Base-by-base conservation (phyloP, 2,888 invertebrate species). In the Drosophila vallismaia region DNA sequence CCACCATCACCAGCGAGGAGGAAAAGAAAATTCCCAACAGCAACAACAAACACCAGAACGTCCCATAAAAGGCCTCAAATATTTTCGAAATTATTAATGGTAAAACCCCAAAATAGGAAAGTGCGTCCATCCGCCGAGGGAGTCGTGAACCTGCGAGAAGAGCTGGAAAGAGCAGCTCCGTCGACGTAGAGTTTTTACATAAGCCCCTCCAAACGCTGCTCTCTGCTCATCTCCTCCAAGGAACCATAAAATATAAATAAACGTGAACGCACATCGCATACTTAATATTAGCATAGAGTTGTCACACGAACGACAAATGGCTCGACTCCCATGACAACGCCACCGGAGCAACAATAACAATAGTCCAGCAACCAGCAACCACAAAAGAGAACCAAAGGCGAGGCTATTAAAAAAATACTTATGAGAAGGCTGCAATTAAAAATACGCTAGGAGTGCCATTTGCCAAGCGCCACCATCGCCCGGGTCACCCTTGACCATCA, bases 241-340 rank as follows among this genome's bases (percentile, higher is more conserved):
- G 52, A 69, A 50, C 53, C 54, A 64, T 40, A 46, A 51, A 57
- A 48, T 71, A 58, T 71, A 56, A 56, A 56, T 71, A 64, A 66
- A 64, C 58, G 58, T 55, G 54, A 70, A 63, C 45, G 63, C 62
- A 71, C 44, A 44, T 19, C 24, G 24, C 59, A 70, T 76, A 68
- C 58, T 71, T 71, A 67, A 71, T 71, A 72, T 72, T 72, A 72
- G 71, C 71, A 55, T 54, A 71, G 67, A 72, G 59, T 67, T 72
- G 72, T 59, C 58, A 54, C 42, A 24, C 38, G 29, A 46, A 10
- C 29, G 42, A 40, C 45, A 51, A 44, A 46, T 51, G n/a, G 31
- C 50, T 58, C 54, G 72, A 75, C 62, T 79, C 70, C 79, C 84
- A 83, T 86, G 83, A 79, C 84, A 84, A 83, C 86, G 69, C 44